Base-by-base conservation (phyloP, 2,797 vertebrate species). In the Gila robusta region DNA sequence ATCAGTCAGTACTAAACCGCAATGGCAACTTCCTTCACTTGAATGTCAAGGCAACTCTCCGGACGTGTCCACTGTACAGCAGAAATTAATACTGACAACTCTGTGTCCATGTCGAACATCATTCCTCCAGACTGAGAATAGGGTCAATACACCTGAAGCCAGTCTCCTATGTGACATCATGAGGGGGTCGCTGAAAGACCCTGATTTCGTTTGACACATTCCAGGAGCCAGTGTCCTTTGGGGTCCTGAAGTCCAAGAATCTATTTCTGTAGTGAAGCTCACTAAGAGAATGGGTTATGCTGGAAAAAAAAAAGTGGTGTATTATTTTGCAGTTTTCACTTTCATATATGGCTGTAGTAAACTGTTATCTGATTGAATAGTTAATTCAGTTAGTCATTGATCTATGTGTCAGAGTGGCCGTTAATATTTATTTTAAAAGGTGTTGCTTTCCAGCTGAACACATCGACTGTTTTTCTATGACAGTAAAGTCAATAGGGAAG, bases 201-300 rank as follows among this genome's bases (percentile, higher is more conserved):
- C 52, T 87, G 76, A 83, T 87, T 79, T 39, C 35, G 6, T 52
- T 26, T 79, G 81, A 87, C 86, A 87, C 59, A 39, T 80, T 19
- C 17, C 17, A 72, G 56, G 70, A 64, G 2, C 28, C 16, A 66
- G 69, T 64, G 41, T 85, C 66, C 76, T 85, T 59, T 59, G 37
- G 35, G 11, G n/a, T 32, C 28, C 37, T 41, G 32, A 71, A 71
- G 49, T 66, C 26, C 12, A n/a, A 49, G 52, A 32, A 12, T 17
- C 10, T 56, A 54, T 37, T 59, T 54, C 37, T 56, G 52, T 4
- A 56, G 49, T 44, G 11, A 66, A 32, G 62, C 64, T 66, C 28
- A 67, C n/a, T 41, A 14, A 71, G n/a, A 71, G 16, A 59, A 39
- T 26, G 17, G 49, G 10, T 71, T 19, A 41, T 35, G 39, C 32